Conservation (phyloP, 2,888 invertebrate species). For the Apamea anceps region DNA sequence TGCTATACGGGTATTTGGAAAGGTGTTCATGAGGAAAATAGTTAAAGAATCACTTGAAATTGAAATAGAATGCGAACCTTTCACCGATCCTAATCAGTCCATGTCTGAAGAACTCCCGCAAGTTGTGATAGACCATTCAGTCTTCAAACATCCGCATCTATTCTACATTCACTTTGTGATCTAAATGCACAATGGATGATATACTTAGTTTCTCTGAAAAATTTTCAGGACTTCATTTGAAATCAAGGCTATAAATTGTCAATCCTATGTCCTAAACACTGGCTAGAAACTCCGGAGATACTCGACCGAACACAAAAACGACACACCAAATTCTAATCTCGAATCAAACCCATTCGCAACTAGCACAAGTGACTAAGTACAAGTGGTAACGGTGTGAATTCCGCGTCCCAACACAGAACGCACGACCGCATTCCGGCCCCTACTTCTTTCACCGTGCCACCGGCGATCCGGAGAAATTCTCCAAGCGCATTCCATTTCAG, state of each 20-base stretch:
- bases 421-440: conserved; percentile 77
- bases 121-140: background rate
- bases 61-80: background rate
- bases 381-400: conserved; percentile 68
- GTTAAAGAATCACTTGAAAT: background rate
- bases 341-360: conserved; percentile 56
- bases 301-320: background rate
- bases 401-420: conserved; percentile 66
- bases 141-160: background rate
- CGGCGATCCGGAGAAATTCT: conserved; percentile 75
- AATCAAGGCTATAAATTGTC: background rate
- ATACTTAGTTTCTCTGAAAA: background rate
- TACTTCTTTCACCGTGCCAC: conserved; percentile 74
- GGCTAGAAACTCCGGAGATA: background rate
- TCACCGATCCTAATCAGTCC: background rate
- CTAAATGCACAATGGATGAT: background rate
- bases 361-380: conserved; percentile 63
- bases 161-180: background rate
- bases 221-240: background rate
- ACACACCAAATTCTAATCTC: conserved; percentile 47
- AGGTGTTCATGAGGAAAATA: background rate
- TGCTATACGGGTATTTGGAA: background rate
- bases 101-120: background rate
- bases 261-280: no score
- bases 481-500: conserved; percentile 76